Percentiles rank a stretch among this genome's conserved stretches.
Conservation (phyloP, 1,140 invertebrate genomes). For the Helicoverpa zea region DNA sequence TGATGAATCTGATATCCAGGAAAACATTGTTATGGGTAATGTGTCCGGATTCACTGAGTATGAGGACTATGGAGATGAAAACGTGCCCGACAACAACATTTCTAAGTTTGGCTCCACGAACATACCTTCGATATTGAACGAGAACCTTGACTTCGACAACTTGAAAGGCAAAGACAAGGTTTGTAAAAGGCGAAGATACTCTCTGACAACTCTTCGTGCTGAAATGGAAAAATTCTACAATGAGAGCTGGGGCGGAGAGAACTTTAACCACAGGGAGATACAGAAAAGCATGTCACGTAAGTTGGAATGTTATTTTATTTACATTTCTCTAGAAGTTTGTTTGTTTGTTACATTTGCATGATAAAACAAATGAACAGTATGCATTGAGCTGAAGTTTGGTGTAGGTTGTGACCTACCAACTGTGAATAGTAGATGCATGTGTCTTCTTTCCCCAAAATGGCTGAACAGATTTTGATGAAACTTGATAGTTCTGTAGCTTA, state of each 20-base stretch:
- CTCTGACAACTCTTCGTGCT: conserved; percentile 74
- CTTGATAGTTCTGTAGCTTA: too few relatives aligned
- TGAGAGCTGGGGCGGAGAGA: conserved; percentile 88
- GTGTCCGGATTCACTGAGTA: conserved; percentile 70
- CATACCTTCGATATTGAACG: conserved; percentile 77
- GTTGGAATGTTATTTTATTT: conserved; percentile 57
- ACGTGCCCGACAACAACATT: conserved; percentile 47
- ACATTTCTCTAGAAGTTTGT: too few relatives aligned
- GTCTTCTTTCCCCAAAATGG: too few relatives aligned
- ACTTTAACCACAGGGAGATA: conserved; percentile 86
- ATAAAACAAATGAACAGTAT: too few relatives aligned
- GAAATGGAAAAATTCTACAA: conserved; percentile 89
- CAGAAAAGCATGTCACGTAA: conserved; percentile 88
- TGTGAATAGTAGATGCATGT: too few relatives aligned
- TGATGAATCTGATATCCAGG: conserved; percentile 58
- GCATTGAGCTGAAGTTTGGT: too few relatives aligned
- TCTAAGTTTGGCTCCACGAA: conserved; percentile 78
- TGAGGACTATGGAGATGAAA: conserved; percentile 62
- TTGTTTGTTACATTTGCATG: too few relatives aligned
- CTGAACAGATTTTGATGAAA: too few relatives aligned
- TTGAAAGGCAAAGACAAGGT: conserved; percentile 76
- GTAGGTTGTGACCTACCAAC: too few relatives aligned
- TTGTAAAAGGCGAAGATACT: conserved; percentile 71
- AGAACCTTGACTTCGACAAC: conserved; percentile 82
- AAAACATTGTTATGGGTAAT: conserved; percentile 79